Base-by-base conservation (phyloP, 2,113 vertebrate genomes). In the Oenanthe oenanthe region DNA sequence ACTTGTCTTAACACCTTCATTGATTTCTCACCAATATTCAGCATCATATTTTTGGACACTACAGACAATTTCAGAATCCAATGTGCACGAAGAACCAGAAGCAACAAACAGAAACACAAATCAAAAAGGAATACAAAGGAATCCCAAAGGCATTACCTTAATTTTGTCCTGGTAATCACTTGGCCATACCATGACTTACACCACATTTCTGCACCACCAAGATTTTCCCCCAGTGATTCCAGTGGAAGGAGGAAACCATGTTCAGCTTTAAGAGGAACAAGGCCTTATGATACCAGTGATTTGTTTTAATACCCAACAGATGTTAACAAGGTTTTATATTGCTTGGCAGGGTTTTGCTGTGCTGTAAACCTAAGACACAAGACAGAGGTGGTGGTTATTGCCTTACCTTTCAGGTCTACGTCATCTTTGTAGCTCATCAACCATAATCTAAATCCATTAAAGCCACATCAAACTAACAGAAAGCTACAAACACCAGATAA, bases 221-320 rank as follows among this genome's bases (percentile, higher is more conserved):
- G 24, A 77, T 73, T 51, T 71, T 43, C 29, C 62, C 48, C 67
- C 13, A 1, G 22, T 16, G 17, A 79, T 50, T 85, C 61, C 60
- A 66, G 0, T 4, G 26, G 32, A 63, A 67, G 17, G n/a, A 75
- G 50, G 50, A 83, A 78, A 17, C 36, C 10, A 28, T 4, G 5
- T 8, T 90, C 66, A 62, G 63, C 50, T 74, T 60, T 24, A 61
- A 32, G 6, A 80, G 38, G 51, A 95, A 85, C 3, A 6, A 95
- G 56, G 63, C 29, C 56, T 70, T 58, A 50, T 6, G 7, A 34
- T 26, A 62, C 13, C 32, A 7, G 62, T 10, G 40, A 82, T 19
- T 56, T 6, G n/a, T 32, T 94, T 81, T 86, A 85, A 93, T 10
- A 68, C 15, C 77, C 88, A 93, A n/a, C 58, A 96, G 89, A 93